Evolutionary conservation across 1,140 invertebrate species (phyloP), one percentile per base, ranked within the genome.

Genomic region (Oryctes rhinoceros): DNA sequence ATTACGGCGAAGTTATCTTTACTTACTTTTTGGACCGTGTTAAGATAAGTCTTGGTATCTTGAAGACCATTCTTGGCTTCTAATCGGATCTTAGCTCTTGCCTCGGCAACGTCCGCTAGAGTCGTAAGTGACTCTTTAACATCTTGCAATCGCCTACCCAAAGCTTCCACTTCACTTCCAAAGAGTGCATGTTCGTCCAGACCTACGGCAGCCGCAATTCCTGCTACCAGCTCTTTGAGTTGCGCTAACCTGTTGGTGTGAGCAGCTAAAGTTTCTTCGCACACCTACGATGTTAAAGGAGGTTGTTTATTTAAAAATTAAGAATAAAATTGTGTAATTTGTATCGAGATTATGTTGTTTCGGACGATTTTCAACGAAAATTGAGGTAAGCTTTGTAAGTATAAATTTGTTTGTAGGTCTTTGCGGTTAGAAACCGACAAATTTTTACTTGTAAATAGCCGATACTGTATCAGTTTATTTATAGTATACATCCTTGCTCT

Each of bases 201-300:
- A 20, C 94, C 94, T 24, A 95, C 93, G 84, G 94, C 93, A 4
- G 92, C 91, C 0, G 94, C 94, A 48, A 96, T 95, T 80, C 93
- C 91, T 1, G 92, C 90, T 11, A 95, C 94, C 81, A 96, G 89
- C n/a, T 92, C 91, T 15, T 92, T 91, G 20, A 96, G 88, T 84
- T 95, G 93, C 9, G 91, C 90, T 24, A 95, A 86, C 74, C 91
- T 90, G 81, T 91, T 90, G 82, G 91, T 92, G 83, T 95, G 92
- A 44, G 91, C 90, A 80, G 92, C 93, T 85, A 95, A 90, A 81
- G 91, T 92, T 87, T 95, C 93, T 85, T 94, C 91, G 86, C 93
- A 94, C 87, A 93, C 91, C 94, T 95, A 86, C n/a, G 80, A 3
- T 59, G 6, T 59, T 59, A 18, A 59, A 59, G 9, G 9, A 44